Evolutionary conservation across 2,797 vertebrate genomes (phyloP), one percentile per base, ranked within the genome.

Genomic region (Pseudopleuronectes americanus): DNA sequence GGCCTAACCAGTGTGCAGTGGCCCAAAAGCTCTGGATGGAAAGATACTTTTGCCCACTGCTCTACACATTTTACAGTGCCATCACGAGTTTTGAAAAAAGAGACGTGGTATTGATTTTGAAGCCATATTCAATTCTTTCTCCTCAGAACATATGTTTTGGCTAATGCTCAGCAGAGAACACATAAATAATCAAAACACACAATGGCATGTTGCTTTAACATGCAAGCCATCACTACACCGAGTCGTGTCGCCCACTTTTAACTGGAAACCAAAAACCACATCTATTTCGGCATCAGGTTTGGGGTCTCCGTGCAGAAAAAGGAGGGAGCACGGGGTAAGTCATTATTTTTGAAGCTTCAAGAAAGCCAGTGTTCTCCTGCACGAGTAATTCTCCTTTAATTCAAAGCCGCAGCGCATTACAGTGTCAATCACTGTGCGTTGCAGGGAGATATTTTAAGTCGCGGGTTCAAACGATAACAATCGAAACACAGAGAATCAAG

Each of bases 261-360:
- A 91, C 79, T 88, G 81, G 77, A 83, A 87, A 79, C 86, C 89
- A 86, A 73, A 93, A 94, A 80, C 90, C 92, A 89, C 91, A 91
- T 94, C 90, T 94, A 94, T 93, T 93, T 93, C 83, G 87, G 88
- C 87, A 71, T 87, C 83, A 90, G 88, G 87, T 91, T 92, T 89
- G 89, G 93, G 94, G 92, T 93, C 88, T 92, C 90, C 80, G 71
- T 73, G 87, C 89, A 80, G 89, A 77, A 77, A 57, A 76, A 70
- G 80, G 84, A 81, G 57, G 64, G 62, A 79, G 79, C 83, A 84
- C 36, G 56, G 84, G 85, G 48, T 83, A 84, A 78, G 79, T 86
- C 77, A 87, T 91, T 87, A 83, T 87, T 92, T 74, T 77, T 80
- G 80, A 90, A 74, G 71, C 77, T 61, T 86, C 78, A 77, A 74